phyloP scores from a whole-genome alignment of 2,797 vertebrate genomes.

The Micromesistius poutassou region DNA sequence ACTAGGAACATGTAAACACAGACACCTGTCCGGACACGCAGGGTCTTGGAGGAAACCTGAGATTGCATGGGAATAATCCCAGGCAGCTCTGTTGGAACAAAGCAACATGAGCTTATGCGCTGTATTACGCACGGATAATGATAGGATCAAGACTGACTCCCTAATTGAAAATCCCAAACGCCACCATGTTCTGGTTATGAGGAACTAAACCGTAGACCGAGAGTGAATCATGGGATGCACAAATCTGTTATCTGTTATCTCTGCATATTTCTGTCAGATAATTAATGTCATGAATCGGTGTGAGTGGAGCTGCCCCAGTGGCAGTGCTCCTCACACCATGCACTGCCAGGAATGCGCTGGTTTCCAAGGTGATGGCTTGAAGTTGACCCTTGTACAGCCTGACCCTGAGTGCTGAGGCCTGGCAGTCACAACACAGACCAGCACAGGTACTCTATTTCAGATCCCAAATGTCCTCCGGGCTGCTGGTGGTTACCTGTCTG shows the following conservation, averaged over 20 bases:
- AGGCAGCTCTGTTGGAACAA: conserved; percentile 19
- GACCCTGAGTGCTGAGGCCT: conserved; percentile 43
- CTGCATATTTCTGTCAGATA: conserved; percentile 51
- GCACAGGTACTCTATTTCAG: conserved; percentile 51
- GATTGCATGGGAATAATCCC: conserved; percentile 16
- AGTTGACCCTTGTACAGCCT: conserved; percentile 35
- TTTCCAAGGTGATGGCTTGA: conserved; percentile 65
- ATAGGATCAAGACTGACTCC: conserved; percentile 41
- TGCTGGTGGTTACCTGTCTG: conserved; percentile 18
- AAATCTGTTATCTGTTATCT: conserved; percentile 41
- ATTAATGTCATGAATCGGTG: conserved; percentile 76
- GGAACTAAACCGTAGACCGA: conserved; percentile 9
- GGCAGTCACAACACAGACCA: conserved; percentile 39
- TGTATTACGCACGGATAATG: conserved; percentile 1
- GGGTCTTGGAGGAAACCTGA: conserved; percentile 10
- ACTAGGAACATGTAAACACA: conserved; percentile 26
- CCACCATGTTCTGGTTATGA: conserved; percentile 46
- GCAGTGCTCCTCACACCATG: conserved; percentile 62
- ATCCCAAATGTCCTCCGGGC: conserved; percentile 49
- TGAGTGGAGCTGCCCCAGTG: conserved; percentile 42
- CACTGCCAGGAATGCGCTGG: conserved; percentile 51
- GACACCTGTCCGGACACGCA: conserved; percentile 50
- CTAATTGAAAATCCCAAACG: conserved; percentile 34
- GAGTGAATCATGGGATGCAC: conserved; percentile 26
- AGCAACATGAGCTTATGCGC: conserved; percentile 28